Evolutionary conservation across 2,797 vertebrate genomes (phyloP), one percentile per base, ranked within the genome.

Genomic region (Pipistrellus nathusii): DNA sequence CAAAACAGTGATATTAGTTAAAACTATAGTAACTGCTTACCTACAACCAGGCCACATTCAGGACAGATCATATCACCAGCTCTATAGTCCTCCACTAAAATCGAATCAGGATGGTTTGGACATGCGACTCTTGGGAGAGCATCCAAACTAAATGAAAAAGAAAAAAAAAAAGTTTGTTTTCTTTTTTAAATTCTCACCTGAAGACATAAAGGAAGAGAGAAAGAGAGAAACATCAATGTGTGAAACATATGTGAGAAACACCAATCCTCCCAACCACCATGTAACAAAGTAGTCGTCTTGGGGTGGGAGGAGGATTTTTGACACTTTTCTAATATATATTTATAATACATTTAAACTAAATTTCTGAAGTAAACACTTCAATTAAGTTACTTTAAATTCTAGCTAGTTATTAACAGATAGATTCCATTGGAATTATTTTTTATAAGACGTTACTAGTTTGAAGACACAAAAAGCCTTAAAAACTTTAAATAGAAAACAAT

Each of bases 31-130:
- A 95, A 92, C 41, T 95, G 96, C 98, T 98, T 96, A 99, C 99
- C 99, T 81, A 99, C 99, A 92, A 99, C 99, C 83, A 99, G 98
- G 57, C 99, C 99, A 89, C 99, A 99, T 89, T 99, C 99, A 4
- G 99, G 99, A 95, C 99, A 99, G 94, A 99, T 99, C 99, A 99
- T 99, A 97, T 99, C 99, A 75, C 99, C 99, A 82, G 99, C 99
- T 98, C 99, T 98, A 98, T 99, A 99, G 98, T 99, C 99, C 97
- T 99, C 99, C 94, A 99, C 99, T 97, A 99, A 98, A 88, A 99
- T 97, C 59, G 99, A 99, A 95, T 99, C 99, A 6, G 99, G 99
- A 97, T 99, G 99, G 98, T 99, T 99, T 93, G 99, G 99, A 97
- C 99, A 99, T 8, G 99, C 99, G 90, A 99, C 99, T 98, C 98